Evolutionary conservation across 2,888 invertebrate genomes (phyloP), one percentile per base, ranked within the genome.

Genomic region (Mantis religiosa): DNA sequence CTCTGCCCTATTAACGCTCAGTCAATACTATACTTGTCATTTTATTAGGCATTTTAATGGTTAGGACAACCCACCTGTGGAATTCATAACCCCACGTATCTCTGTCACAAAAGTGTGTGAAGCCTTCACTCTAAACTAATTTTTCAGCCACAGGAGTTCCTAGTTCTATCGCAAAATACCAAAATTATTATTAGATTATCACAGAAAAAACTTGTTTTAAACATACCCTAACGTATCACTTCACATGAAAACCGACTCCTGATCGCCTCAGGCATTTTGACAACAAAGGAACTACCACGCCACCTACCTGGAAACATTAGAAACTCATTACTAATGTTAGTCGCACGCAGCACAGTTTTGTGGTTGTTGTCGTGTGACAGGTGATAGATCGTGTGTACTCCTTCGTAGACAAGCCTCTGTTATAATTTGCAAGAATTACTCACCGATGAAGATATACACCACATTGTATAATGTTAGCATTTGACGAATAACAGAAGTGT

Each of bases 221-320:
- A 12, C 28, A 82, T 28, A 82, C 84, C 88, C 34, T 83, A 28
- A 86, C 34, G 34, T 34, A 71, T 81, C 88, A 89, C 86, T 86
- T 89, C 54, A 71, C 54, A 71, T 20, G 54, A 71, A 71, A 20
- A 71, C 54, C 86, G 88, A 89, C 88, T 86, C 85, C 88, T 14
- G 41, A 71, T 15, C 71, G 88, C 88, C 89, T 88, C 41, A 83
- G 89, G 87, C 87, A 84, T 83, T 87, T 41, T 87, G 83, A 89
- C 87, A 89, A 89, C 89, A 89, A 89, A 85, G 81, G 85, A 84
- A 85, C 88, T 85, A 27, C n/a, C 20, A 54, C 84, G 88, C 88
- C 88, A 86, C 84, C 85, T 86, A 82, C 54, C 28, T 30, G 81
- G 87, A 87, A 87, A 82, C 25, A 87, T 87, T 71, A 71, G 54